phyloP scores from a whole-genome alignment of 2,797 vertebrate species.

The Peromyscus nudipes region DNA sequence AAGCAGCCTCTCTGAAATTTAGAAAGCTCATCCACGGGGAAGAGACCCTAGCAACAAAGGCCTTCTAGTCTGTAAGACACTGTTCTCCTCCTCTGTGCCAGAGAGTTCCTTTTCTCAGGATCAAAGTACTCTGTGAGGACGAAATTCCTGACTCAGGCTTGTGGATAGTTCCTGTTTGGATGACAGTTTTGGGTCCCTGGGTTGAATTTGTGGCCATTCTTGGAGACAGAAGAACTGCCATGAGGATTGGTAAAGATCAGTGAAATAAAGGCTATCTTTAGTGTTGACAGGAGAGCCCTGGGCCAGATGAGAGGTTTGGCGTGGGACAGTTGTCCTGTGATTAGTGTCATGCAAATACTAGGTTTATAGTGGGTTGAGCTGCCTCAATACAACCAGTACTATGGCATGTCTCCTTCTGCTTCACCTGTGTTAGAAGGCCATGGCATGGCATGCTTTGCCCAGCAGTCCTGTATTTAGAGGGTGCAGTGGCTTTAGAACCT shows the following conservation, averaged over 20 bases:
- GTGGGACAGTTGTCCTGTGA: background rate
- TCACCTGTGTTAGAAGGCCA: constrained; percentile 16
- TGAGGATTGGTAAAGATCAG: constrained; percentile 8
- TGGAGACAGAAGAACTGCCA: constrained; percentile 16
- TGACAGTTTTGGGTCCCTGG: constrained; percentile 38
- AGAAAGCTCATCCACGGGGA: constrained; percentile 57
- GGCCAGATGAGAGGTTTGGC: background rate
- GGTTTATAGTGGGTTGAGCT: background rate
- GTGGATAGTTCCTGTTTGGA: constrained; percentile 51
- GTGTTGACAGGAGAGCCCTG: background rate
- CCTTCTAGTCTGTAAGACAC: background rate
- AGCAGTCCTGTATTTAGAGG: background rate
- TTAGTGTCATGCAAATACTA: background rate
- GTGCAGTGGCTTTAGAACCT: constrained; percentile 19
- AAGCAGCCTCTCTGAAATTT: constrained; percentile 63
- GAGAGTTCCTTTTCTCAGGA: background rate
- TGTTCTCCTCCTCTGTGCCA: constrained; percentile 45
- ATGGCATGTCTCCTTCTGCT: background rate
- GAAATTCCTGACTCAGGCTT: constrained; percentile 37
- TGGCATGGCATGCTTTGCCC: background rate
- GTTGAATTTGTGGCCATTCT: constrained; percentile 65
- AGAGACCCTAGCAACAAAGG: constrained; percentile 32
- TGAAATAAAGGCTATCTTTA: constrained; percentile 49
- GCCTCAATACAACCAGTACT: background rate
- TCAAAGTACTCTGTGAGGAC: constrained; percentile 59